Evolutionary conservation across 2,797 vertebrate species (phyloP), one percentile per base, ranked within the genome.

Genomic region (Centropyge bicolor): DNA sequence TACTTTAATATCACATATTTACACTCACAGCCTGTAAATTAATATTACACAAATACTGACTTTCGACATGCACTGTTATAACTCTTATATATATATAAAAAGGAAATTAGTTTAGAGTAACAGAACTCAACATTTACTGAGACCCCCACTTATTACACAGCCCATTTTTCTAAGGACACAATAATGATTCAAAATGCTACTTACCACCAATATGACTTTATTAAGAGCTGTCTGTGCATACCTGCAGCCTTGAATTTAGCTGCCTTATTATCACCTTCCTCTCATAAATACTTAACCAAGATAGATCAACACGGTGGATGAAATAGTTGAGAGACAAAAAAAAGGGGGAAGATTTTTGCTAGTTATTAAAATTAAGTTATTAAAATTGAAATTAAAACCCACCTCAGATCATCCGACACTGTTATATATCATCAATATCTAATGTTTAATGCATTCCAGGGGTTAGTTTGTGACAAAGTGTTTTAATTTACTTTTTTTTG

Each of bases 201-300:
- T 27, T 46, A 51, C 24, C 49, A 48, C 60, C 22, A 60, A 74
- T 54, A 70, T 51, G 3, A 17, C 70, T 78, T 84, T 69, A 85
- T 85, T 78, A 81, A 62, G 14, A 27, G 22, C 72, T 67, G 41
- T 70, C 81, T 73, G 45, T 61, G 43, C 66, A 67, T 31, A 80
- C 85, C 72, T 81, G 66, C 74, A 88, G 86, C 79, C 52, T 63
- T 80, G 66, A 84, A 80, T 87, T 81, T 66, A 84, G 70, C 74
- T 51, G 19, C 81, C 78, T 85, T 86, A 89, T 90, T 80, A 86
- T 86, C 68, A 73, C 70, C 65, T 76, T 78, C 81, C 74, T 73
- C 83, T 90, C 84, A 91, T 91, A 78, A 92, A 92, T 91, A 89
- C 74, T 90, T 92, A 92, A 91, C 66, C 51, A 75, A 69, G 69